Evolutionary conservation across 2,113 vertebrate species (phyloP), one percentile per base, ranked within the genome.

Genomic region (Labrus mixtus): DNA sequence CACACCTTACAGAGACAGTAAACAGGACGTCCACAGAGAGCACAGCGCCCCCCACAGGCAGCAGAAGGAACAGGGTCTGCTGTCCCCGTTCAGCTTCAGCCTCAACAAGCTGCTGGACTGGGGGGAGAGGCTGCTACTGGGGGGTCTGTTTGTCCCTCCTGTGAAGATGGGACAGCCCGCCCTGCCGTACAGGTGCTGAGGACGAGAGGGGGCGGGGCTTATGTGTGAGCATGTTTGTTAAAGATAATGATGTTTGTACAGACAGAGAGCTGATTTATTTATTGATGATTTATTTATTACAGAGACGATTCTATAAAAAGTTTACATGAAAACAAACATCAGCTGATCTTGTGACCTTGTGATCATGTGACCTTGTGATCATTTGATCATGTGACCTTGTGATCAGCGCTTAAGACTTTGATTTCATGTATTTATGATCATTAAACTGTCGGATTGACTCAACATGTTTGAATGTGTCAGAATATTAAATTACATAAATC

Each of bases 71-170:
- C 73, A 20, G 16, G 63, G 89, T 59, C 85, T 89, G 20, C 41
- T 91, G 77, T 93, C 92, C 0, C 93, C 94, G 0, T 67, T 94
- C n/a, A 88, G 85, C 75, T 46, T 92, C 50, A 92, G 91, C 1
- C 81, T 95, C 29, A 94, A 81, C 82, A 94, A 91, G 75, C 81
- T 95, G 73, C 71, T 95, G 57, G 87, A 70, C 46, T 95, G 94
- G 94, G 94, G 94, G 10, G 94, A 93, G 81, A 82, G 90, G 59
- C 15, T 94, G 56, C 84, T 95, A 74, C 85, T 95, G 1, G 93
- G 91, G 6, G 89, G 90, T 33, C 16, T 92, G 6, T 89, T 93
- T 3, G 75, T 88, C 7, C 89, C 87, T 20, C 90, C 93, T 1
- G 88, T 94, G 17, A 93, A 86, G 83, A 83, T 94, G 83, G 93